Percentiles rank a stretch among this genome's conserved stretches.
These are phyloP conservation scores for Periphyllus acericola DNA, from an alignment of 2,888 invertebrate genomes.

Conservation along the genomic window DNA sequence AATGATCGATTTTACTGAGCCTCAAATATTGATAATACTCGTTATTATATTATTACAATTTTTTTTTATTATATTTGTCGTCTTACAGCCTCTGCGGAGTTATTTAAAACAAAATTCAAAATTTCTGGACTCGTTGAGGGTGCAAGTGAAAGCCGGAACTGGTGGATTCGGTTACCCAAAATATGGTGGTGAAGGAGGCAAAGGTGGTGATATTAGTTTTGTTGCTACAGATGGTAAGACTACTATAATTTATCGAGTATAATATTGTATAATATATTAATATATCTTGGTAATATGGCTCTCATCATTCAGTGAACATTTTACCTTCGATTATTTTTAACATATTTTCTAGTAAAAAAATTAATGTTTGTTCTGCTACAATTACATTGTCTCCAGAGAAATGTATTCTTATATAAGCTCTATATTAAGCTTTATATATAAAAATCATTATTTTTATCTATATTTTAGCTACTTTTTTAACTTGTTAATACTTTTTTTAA, in stretches of 20 bases:
- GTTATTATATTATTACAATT: background rate
- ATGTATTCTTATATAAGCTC: too few species aligned
- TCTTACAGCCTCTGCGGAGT: conserved; percentile 22
- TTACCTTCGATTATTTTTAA: background rate
- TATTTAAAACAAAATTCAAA: conserved; percentile 58
- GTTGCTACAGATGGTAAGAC: conserved; percentile 72
- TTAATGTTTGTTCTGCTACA: too few species aligned
- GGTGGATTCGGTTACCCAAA: conserved; percentile 83
- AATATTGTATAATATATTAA: background rate
- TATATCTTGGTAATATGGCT: background rate
- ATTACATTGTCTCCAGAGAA: too few species aligned
- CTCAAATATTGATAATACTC: too few species aligned
- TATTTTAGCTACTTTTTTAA: too few species aligned
- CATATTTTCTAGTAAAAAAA: too few species aligned
- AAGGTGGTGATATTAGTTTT: conserved; percentile 87
- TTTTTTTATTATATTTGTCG: background rate
- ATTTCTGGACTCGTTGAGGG: conserved; percentile 83
- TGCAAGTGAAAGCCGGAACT: conserved; percentile 83
- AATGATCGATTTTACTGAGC: background rate
- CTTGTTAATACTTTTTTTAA: too few species aligned
- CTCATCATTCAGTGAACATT: background rate
- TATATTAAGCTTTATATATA: too few species aligned
- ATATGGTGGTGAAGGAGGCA: conserved; percentile 90
- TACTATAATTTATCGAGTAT: background rate
- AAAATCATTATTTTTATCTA: too few species aligned